Evolutionary conservation across 2,797 vertebrate species (phyloP).

Genomic region (Gobio occitaniae): DNA sequence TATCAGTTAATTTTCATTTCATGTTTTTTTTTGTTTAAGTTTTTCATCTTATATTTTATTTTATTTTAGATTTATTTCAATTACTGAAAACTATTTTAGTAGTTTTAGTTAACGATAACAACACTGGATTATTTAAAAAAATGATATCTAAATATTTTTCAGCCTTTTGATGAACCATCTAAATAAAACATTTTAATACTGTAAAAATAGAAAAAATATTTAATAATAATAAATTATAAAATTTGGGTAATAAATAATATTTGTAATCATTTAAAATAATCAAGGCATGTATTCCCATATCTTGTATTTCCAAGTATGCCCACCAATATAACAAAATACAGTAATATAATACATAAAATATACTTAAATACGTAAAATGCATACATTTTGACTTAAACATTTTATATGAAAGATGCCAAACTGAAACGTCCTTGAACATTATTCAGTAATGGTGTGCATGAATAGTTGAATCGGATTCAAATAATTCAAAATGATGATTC

Average conservation of each 20-base stretch:
- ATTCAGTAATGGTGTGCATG: not conserved
- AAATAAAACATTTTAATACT: not conserved
- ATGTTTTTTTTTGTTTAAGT: not conserved
- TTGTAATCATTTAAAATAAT: not conserved
- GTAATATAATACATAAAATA: not conserved
- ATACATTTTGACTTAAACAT: not conserved
- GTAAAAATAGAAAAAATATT: not conserved
- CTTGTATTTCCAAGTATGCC: not conserved
- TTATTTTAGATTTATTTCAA: not conserved
- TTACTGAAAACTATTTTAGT: not conserved
- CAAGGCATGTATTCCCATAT: not conserved
- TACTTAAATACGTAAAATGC: conserved; percentile 2
- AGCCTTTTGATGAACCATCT: not conserved
- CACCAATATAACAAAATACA: not conserved
- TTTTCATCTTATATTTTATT: not conserved
- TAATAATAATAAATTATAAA: not conserved
- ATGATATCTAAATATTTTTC: not conserved
- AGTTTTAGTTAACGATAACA: not conserved
- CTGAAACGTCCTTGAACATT: not conserved
- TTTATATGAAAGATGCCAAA: not conserved
- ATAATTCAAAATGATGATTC: too few relatives aligned
- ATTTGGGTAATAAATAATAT: not conserved
- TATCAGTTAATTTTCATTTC: not conserved
- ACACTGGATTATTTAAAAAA: not conserved
- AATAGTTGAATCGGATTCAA: too few relatives aligned